phyloP scores from a whole-genome alignment of 1,140 invertebrate species.

The Odontomachus brunneus region DNA sequence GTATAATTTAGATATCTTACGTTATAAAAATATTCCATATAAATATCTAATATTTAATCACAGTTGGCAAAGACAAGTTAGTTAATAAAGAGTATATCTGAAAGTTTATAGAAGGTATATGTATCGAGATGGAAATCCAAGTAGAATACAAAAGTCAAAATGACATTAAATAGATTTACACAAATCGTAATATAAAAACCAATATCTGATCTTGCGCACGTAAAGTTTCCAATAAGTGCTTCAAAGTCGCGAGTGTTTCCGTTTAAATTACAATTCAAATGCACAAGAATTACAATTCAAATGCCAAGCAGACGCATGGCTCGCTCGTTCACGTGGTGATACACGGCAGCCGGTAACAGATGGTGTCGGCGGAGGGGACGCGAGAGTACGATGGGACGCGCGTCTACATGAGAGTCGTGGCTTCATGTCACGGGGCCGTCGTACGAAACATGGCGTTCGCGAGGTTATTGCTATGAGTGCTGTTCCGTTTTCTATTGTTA shows the following conservation, averaged over 20 bases:
- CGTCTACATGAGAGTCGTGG: not conserved
- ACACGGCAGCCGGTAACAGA: not conserved
- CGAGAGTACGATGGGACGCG: not conserved
- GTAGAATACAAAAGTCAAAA: too few relatives aligned
- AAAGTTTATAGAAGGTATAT: not conserved
- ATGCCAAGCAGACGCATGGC: too few relatives aligned
- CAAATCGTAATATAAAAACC: not conserved
- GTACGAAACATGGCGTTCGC: conserved; percentile 80
- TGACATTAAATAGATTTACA: too few relatives aligned
- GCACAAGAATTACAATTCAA: too few relatives aligned
- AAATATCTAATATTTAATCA: conserved; percentile 13
- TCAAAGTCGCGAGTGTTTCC: too few relatives aligned
- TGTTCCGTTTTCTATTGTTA: conserved; percentile 69
- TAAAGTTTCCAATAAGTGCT: too few relatives aligned
- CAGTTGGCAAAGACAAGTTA: not conserved
- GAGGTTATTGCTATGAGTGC: conserved; percentile 80
- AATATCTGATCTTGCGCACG: too few relatives aligned
- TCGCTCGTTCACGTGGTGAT: too few relatives aligned
- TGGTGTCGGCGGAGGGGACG: not conserved
- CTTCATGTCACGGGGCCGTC: conserved; percentile 70
- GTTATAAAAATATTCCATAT: not conserved
- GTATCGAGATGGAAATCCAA: too few relatives aligned
- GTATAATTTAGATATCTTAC: not conserved
- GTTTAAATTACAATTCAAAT: too few relatives aligned
- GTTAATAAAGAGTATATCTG: conserved; percentile 19